Percentiles rank a stretch among this genome's conserved stretches.
phyloP scores from a whole-genome alignment of 1,140 invertebrate species.

The Paraescarpia echinospica region DNA sequence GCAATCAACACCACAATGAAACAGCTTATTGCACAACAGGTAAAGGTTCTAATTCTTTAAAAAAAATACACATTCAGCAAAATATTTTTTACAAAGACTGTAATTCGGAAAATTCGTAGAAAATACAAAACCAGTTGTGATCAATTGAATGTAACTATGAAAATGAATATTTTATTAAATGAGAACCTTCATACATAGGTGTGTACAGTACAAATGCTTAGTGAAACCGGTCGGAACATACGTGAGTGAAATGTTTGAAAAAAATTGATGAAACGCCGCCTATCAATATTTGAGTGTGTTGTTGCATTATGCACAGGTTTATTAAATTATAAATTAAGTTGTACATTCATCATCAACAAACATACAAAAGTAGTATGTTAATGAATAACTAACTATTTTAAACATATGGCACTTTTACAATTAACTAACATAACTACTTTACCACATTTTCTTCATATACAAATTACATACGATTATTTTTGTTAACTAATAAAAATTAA shows the following conservation, averaged over 20 bases:
- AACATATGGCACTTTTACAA: background rate
- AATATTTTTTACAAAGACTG: too few relatives aligned
- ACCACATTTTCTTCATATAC: background rate
- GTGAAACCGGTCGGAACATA: too few relatives aligned
- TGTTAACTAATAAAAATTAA: background rate
- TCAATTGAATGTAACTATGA: too few relatives aligned
- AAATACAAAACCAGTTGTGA: too few relatives aligned
- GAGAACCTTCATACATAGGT: too few relatives aligned
- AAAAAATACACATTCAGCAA: too few relatives aligned
- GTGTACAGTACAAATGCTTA: too few relatives aligned
- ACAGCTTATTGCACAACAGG: background rate
- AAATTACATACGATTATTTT: background rate
- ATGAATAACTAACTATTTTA: background rate
- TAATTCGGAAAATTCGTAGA: too few relatives aligned
- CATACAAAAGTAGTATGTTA: background rate
- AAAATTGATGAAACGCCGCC: background rate
- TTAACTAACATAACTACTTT: background rate
- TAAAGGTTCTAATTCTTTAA: too few relatives aligned
- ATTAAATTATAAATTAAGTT: background rate
- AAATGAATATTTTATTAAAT: too few relatives aligned
- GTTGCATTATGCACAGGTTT: background rate
- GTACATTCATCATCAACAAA: background rate
- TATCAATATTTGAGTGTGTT: background rate
- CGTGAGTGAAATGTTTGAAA: background rate
- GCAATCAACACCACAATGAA: conserved; percentile 16